Percentiles rank a stretch among this genome's conserved stretches.
These are phyloP conservation scores for Diachasmimorpha longicaudata DNA, from an alignment of 1,140 invertebrate genomes.

Conservation along the genomic window DNA sequence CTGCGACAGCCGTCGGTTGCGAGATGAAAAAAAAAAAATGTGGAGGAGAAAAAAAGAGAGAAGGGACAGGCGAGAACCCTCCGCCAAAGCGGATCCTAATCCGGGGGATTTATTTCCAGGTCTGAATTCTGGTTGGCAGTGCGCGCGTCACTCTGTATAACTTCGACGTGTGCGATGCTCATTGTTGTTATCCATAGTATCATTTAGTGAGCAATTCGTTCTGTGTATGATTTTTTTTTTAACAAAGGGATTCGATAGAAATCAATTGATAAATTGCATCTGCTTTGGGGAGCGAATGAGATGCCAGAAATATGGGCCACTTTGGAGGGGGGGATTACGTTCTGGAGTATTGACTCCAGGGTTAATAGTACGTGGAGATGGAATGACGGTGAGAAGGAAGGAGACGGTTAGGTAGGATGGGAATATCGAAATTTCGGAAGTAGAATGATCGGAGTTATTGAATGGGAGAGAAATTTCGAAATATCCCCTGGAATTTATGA, in stretches of 20 bases:
- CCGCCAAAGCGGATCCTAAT: constrained; percentile 24
- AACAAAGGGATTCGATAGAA: neutral
- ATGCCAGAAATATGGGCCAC: neutral
- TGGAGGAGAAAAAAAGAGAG: constrained; percentile 1
- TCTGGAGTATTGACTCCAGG: neutral
- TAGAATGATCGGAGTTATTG: too few species aligned
- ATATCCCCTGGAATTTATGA: too few species aligned
- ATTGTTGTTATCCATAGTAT: constrained; percentile 5
- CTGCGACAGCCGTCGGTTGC: constrained; percentile 20
- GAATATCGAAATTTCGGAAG: too few species aligned
- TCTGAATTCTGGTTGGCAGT: constrained; percentile 23
- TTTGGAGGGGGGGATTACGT: neutral
- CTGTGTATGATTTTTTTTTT: constrained; percentile 7
- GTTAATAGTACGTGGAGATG: too few species aligned
- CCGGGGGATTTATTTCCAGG: constrained; percentile 32
- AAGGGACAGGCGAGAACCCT: neutral
- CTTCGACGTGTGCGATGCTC: neutral
- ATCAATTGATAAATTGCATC: neutral
- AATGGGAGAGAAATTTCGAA: too few species aligned
- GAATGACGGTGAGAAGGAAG: too few species aligned
- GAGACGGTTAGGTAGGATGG: too few species aligned
- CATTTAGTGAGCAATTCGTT: constrained; percentile 6
- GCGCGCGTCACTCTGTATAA: constrained; percentile 11
- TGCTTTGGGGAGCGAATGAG: neutral
- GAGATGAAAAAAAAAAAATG: neutral